phyloP scores from a whole-genome alignment of 2,888 invertebrate genomes.

The Drosophila putrida region DNA sequence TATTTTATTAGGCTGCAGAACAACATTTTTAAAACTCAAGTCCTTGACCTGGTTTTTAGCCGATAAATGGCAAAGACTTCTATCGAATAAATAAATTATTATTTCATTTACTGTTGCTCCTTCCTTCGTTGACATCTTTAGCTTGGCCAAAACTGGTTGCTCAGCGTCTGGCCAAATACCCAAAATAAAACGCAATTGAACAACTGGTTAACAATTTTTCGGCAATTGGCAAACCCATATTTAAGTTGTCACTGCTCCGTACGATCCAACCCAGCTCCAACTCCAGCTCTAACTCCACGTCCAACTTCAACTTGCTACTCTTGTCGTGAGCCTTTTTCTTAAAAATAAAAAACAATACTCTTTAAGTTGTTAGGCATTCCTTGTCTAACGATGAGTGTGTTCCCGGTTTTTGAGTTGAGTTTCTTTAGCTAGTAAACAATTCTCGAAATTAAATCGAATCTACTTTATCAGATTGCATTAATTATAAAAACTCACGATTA shows the following conservation, averaged over 20 bases:
- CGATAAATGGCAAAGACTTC: slow-evolving; percentile 12
- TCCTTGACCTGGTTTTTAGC: slow-evolving; percentile 26
- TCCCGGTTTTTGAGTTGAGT: background rate
- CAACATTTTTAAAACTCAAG: background rate
- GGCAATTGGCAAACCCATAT: slow-evolving; percentile 39
- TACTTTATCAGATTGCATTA: background rate
- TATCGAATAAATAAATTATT: background rate
- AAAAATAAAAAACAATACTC: background rate
- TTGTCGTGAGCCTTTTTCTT: background rate
- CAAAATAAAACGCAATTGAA: slow-evolving; percentile 40
- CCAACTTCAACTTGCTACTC: background rate
- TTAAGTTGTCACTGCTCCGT: slow-evolving; percentile 40
- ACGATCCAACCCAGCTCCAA: slow-evolving; percentile 11
- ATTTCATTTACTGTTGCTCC: slow-evolving; percentile 10
- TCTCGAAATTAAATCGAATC: background rate
- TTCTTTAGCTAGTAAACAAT: background rate
- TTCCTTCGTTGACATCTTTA: slow-evolving; percentile 64
- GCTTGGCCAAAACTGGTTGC: slow-evolving; percentile 67
- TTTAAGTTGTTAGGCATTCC: background rate
- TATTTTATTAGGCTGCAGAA: background rate
- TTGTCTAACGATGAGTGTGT: background rate
- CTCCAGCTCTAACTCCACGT: background rate
- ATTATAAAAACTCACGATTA: background rate
- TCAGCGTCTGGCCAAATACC: slow-evolving; percentile 29
- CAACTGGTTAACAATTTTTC: slow-evolving; percentile 19